Evolutionary conservation across 2,113 vertebrate species (phyloP).

Genomic region (Ardeotis arabs): DNA sequence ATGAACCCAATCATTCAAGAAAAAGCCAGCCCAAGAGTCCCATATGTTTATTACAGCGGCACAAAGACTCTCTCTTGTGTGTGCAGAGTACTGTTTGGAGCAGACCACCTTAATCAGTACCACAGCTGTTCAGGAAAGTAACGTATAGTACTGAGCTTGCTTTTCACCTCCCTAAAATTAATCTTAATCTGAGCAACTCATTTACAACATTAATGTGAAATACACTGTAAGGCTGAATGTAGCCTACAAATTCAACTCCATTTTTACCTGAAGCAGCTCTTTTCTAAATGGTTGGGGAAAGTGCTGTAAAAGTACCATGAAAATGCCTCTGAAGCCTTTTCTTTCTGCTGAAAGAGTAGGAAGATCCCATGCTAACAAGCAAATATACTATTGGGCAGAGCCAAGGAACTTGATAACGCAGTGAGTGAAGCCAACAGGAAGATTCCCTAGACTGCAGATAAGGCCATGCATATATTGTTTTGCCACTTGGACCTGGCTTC

Average conservation of each 20-base stretch:
- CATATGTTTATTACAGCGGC: neutral
- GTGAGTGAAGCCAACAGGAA: neutral
- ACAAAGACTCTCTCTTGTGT: neutral
- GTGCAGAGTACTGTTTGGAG: neutral
- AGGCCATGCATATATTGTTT: neutral
- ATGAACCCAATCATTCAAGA: neutral
- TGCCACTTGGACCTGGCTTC: slow-evolving; percentile 12
- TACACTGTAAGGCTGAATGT: slow-evolving; percentile 1
- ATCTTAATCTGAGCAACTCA: slow-evolving; percentile 61
- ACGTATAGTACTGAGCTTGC: slow-evolving; percentile 3
- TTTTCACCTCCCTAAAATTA: slow-evolving; percentile 55
- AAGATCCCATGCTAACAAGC: neutral
- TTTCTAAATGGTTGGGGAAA: neutral
- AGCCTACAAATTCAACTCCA: slow-evolving; percentile 50
- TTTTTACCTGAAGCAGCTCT: slow-evolving; percentile 34
- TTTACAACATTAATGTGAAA: slow-evolving; percentile 48
- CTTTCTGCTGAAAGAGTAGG: neutral
- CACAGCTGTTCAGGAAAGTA: slow-evolving; percentile 16
- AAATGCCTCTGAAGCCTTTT: neutral
- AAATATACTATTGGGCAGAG: neutral
- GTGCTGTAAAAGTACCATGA: neutral
- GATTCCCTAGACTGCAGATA: neutral
- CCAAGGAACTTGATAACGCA: neutral
- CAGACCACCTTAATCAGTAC: neutral
- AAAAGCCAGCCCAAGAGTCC: neutral